Evolutionary conservation across 2,113 vertebrate genomes (phyloP).

Genomic region (Apus apus): DNA sequence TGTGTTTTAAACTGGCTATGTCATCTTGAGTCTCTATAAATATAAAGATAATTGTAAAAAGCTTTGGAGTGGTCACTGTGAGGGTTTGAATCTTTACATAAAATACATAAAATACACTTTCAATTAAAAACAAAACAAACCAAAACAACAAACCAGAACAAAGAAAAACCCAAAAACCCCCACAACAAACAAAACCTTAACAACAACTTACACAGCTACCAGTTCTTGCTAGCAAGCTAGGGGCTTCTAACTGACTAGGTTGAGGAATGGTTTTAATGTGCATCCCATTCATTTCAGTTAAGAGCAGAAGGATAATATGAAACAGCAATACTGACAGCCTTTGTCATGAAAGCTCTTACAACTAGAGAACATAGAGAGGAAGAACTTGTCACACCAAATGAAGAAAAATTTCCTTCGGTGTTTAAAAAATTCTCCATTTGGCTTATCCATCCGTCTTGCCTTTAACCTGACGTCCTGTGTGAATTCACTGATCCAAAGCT

Average conservation of each 20-base stretch:
- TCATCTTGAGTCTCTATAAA: slow-evolving; percentile 2
- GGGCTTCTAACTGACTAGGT: not conserved
- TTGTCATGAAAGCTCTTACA: not conserved
- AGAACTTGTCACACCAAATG: slow-evolving; percentile 15
- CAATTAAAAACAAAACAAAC: not conserved
- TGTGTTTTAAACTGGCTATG: not conserved
- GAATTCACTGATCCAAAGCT: not conserved
- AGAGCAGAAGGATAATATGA: slow-evolving; percentile 1
- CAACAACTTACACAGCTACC: not conserved
- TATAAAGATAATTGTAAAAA: slow-evolving; percentile 13
- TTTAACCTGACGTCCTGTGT: not conserved
- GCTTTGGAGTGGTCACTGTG: not conserved
- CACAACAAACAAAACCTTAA: not conserved
- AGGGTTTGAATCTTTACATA: not conserved
- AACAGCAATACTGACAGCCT: slow-evolving; percentile 21
- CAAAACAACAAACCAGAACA: not conserved
- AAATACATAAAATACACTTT: not conserved
- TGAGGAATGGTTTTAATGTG: slow-evolving; percentile 31
- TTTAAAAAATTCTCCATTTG: slow-evolving; percentile 1
- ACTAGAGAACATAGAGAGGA: not conserved
- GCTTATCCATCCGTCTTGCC: not conserved
- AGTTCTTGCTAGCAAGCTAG: not conserved
- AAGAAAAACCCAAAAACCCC: not conserved
- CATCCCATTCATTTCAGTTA: slow-evolving; percentile 28
- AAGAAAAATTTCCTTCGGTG: slow-evolving; percentile 27